phyloP scores from a whole-genome alignment of 1,140 invertebrate species.

The Drosophila ambigua region DNA sequence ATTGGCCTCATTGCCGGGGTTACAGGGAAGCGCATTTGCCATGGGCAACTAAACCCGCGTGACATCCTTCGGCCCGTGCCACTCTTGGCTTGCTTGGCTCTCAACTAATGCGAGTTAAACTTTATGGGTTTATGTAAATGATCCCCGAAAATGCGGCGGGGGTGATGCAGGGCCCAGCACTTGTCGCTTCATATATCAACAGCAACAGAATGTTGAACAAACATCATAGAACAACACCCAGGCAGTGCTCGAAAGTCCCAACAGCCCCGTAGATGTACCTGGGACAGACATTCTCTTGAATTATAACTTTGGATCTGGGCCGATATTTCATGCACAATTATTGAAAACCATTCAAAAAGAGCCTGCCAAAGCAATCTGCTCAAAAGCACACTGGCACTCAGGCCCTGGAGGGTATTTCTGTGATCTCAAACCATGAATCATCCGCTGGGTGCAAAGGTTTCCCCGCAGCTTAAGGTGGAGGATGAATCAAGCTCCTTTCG shows the following conservation, averaged over 20 bases:
- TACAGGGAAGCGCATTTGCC: constrained; percentile 75
- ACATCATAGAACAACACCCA: constrained; percentile 36
- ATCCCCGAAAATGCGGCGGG: constrained; percentile 38
- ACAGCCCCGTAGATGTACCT: too few species aligned
- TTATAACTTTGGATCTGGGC: too few species aligned
- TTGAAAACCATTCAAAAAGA: too few species aligned
- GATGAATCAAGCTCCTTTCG: constrained; percentile 15
- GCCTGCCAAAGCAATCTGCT: too few species aligned
- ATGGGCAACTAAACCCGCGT: constrained; percentile 66
- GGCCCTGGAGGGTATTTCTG: too few species aligned
- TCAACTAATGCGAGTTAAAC: constrained; percentile 71
- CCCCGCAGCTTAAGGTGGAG: too few species aligned
- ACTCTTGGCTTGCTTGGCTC: constrained; percentile 28
- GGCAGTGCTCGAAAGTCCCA: neutral
- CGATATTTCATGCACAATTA: too few species aligned
- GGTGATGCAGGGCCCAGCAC: constrained; percentile 20
- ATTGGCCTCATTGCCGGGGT: constrained; percentile 74
- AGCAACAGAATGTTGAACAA: constrained; percentile 9
- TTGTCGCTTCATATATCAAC: constrained; percentile 65
- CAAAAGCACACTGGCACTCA: too few species aligned
- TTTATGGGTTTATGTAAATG: constrained; percentile 79
- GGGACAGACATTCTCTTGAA: too few species aligned
- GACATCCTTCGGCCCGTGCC: constrained; percentile 37
- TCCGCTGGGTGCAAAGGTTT: too few species aligned
- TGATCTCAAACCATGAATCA: too few species aligned